These are phyloP conservation scores for Diplodus sargus DNA, from an alignment of 2,797 vertebrate genomes.

Conservation along the genomic window DNA sequence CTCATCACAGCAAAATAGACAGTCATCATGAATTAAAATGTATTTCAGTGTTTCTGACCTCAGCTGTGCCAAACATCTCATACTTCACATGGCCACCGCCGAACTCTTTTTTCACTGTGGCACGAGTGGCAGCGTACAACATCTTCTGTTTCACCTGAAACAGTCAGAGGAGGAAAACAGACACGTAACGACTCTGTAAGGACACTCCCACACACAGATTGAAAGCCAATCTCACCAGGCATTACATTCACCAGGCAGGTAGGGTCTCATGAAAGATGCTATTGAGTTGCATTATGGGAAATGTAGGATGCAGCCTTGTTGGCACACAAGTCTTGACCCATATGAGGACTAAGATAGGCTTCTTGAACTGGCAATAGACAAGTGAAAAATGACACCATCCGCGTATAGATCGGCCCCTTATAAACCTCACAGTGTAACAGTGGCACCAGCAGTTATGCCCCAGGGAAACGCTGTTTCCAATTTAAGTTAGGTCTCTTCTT, in stretches of 20 bases:
- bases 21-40: neutral
- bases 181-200: too few relatives aligned
- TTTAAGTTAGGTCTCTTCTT: too few relatives aligned
- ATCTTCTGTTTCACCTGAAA: conserved; percentile 97
- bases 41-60: conserved; percentile 81
- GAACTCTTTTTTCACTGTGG: conserved; percentile 99
- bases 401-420: too few relatives aligned
- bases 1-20: neutral
- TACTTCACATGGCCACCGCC: conserved; percentile 97
- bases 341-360: neutral
- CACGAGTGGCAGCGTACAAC: conserved; percentile 96
- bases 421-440: too few relatives aligned
- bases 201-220: too few relatives aligned
- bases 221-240: too few relatives aligned
- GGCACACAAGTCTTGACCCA: neutral
- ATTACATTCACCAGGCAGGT: neutral
- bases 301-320: neutral
- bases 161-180: conserved; percentile 8
- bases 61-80: conserved; percentile 94
- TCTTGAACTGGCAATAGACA: neutral
- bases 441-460: too few relatives aligned
- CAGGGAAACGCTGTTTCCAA: too few relatives aligned
- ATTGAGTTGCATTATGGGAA: neutral
- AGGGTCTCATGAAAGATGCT: neutral
- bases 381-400: too few relatives aligned